A percentile compares a stretch with the other conserved stretches of the same genome.
phyloP scores from a whole-genome alignment of 2,797 vertebrate species.

The Setipinna tenuifilis region DNA sequence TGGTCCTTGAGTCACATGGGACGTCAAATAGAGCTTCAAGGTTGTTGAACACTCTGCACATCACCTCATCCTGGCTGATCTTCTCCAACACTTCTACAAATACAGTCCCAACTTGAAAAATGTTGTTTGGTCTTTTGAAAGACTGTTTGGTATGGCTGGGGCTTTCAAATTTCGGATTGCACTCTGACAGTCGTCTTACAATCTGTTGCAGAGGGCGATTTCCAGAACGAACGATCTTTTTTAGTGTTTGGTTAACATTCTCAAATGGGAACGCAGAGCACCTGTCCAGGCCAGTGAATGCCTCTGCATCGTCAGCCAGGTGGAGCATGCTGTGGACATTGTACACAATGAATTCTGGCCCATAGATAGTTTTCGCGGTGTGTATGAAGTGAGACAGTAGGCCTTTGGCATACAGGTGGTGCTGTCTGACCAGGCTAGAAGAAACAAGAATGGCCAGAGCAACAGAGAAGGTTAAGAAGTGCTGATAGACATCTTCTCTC shows the following conservation, averaged over 20 bases:
- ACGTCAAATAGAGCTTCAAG: not conserved
- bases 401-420: slow-evolving; percentile 27
- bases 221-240: slow-evolving; percentile 36
- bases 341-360: slow-evolving; percentile 19
- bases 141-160: not conserved
- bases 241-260: slow-evolving; percentile 21
- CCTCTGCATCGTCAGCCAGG: slow-evolving; percentile 30
- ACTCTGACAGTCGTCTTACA: slow-evolving; percentile 17
- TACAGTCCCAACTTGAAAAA: slow-evolving; percentile 19
- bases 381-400: slow-evolving; percentile 33
- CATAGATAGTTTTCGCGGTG: slow-evolving; percentile 15
- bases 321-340: slow-evolving; percentile 24
- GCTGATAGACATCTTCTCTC: slow-evolving; percentile 32
- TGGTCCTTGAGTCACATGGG: not conserved
- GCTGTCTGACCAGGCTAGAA: slow-evolving; percentile 30
- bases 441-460: slow-evolving; percentile 32
- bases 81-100: slow-evolving; percentile 30
- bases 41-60: not conserved
- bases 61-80: slow-evolving; percentile 3
- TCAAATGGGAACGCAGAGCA: slow-evolving; percentile 38
- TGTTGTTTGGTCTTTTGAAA: slow-evolving; percentile 5
- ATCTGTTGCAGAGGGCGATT: slow-evolving; percentile 26
- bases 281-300: slow-evolving; percentile 34
- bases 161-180: not conserved
- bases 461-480: slow-evolving; percentile 39